Conservation (phyloP, 1,140 invertebrate genomes). For the Atta cephalotes region DNA sequence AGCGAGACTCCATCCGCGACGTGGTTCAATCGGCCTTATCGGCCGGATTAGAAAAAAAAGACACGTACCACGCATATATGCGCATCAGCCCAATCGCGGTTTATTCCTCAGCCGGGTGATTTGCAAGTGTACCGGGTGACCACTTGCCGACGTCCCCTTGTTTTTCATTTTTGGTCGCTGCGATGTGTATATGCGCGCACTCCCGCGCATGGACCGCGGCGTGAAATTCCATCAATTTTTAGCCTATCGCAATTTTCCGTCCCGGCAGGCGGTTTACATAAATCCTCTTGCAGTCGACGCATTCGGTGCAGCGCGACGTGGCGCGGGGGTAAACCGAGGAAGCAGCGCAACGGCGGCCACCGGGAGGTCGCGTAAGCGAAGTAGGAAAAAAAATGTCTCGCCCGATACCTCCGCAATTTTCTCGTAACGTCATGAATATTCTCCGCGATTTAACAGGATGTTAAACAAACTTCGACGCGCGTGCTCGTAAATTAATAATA, state of each 20-base stretch:
- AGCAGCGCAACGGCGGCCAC: neutral
- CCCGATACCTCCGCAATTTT: conserved; percentile 66
- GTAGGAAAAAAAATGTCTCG: conserved; percentile 43
- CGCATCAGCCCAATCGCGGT: conserved; percentile 39
- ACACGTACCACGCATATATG: neutral
- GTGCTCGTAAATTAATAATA: conserved; percentile 70
- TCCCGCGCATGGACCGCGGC: neutral
- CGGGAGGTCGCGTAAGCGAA: conserved; percentile 6
- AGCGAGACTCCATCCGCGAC: neutral
- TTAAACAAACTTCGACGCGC: conserved; percentile 65
- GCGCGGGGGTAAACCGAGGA: conserved; percentile 21
- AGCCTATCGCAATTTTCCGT: conserved; percentile 65
- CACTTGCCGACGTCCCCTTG: conserved; percentile 52
- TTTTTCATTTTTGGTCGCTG: conserved; percentile 58
- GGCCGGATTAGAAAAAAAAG: neutral
- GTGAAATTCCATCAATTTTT: conserved; percentile 71
- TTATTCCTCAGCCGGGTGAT: conserved; percentile 53
- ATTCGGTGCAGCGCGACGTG: conserved; percentile 39
- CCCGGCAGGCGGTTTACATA: conserved; percentile 67
- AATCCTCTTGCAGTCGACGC: conserved; percentile 64
- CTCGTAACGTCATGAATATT: conserved; percentile 69
- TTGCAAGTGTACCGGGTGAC: conserved; percentile 50
- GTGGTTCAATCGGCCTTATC: conserved; percentile 29
- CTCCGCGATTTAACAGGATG: conserved; percentile 55
- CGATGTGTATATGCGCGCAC: neutral